These are phyloP conservation scores for Ladona fulva DNA, from an alignment of 1,140 invertebrate genomes.

Conservation along the genomic window DNA sequence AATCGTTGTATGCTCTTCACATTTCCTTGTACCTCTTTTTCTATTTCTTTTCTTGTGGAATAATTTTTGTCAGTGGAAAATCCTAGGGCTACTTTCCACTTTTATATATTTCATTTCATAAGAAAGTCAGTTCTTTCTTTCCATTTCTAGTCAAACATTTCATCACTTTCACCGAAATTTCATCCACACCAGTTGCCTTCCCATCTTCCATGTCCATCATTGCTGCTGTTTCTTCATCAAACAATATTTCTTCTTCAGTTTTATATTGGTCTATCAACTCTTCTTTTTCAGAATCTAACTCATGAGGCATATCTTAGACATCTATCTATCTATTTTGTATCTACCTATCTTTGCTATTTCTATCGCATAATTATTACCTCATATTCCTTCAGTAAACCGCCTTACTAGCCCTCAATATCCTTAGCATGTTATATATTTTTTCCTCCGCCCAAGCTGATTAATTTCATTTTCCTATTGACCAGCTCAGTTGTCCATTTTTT, in stretches of 20 bases:
- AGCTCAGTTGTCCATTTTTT: background rate
- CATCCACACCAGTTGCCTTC: background rate
- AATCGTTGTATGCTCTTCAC: background rate
- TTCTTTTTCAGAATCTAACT: background rate
- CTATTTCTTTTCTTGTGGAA: background rate
- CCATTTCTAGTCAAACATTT: background rate
- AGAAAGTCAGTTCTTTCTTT: background rate
- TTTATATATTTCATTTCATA: background rate
- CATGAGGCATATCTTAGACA: background rate
- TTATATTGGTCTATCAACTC: background rate
- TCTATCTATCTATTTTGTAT: background rate
- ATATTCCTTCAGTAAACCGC: too few relatives aligned
- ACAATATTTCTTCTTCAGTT: background rate
- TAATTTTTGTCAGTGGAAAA: background rate
- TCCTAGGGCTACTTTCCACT: background rate
- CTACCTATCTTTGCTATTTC: background rate
- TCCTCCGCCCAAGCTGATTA: background rate
- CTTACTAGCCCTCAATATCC: too few relatives aligned
- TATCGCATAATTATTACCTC: background rate
- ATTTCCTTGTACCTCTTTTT: background rate
- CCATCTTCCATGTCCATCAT: background rate
- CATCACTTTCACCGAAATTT: background rate
- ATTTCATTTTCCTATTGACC: background rate
- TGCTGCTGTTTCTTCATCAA: background rate
- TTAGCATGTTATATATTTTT: too few relatives aligned